These are phyloP conservation scores for Penaeus monodon DNA, from an alignment of 2,888 invertebrate species.

Conservation along the genomic window DNA sequence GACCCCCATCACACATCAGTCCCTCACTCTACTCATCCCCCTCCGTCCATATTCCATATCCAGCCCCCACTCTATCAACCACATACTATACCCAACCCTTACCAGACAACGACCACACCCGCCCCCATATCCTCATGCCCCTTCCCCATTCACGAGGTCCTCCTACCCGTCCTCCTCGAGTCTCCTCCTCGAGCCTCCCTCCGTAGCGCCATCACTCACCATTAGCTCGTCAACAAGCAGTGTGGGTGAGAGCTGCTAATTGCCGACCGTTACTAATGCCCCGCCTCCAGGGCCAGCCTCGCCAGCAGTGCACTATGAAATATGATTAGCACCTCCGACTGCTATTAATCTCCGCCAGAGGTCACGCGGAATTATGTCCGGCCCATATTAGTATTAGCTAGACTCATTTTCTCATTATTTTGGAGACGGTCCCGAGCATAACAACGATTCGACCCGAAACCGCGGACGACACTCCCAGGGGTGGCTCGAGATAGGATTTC, in stretches of 20 bases:
- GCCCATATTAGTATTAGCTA: no score
- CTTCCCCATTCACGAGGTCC: background rate
- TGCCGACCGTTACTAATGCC: conserved; percentile 15
- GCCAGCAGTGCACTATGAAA: conserved; percentile 1
- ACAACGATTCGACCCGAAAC: no score
- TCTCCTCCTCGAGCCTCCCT: background rate
- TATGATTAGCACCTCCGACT: conserved; percentile 4
- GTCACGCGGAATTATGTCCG: no score
- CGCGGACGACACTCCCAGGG: no score
- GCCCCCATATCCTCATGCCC: background rate
- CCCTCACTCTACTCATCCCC: no score
- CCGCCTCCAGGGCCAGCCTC: background rate
- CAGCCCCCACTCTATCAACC: no score
- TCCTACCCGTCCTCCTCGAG: background rate
- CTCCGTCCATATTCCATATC: no score
- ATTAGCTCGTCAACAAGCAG: background rate
- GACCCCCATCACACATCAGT: no score
- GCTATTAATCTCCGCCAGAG: background rate
- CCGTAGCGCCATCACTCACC: background rate
- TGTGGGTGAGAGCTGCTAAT: conserved; percentile 2
- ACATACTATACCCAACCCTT: background rate
- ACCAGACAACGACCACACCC: background rate
- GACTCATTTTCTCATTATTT: no score
- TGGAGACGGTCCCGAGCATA: no score
- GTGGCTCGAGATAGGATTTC: no score